Conservation (phyloP, 30 jellyfish, hydroid and myxozoan genomes). For the Hydractinia symbiolongicarpus region DNA sequence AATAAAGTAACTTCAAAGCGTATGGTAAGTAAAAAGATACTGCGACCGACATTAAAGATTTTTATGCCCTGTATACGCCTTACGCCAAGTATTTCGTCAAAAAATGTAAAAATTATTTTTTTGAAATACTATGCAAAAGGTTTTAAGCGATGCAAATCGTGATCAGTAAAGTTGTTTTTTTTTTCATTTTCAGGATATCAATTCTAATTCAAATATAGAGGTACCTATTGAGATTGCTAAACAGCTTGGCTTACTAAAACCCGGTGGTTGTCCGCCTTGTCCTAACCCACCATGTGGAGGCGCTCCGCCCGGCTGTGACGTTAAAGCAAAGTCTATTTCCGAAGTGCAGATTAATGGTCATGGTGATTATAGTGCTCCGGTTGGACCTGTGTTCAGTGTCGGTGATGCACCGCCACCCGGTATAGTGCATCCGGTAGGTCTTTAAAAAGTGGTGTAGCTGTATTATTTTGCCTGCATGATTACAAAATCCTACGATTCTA, state of each 20-base stretch:
- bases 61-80: not conserved
- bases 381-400: slow-evolving; percentile 94
- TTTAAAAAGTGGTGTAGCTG: not conserved
- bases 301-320: slow-evolving; percentile 48
- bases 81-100: no score
- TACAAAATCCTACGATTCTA: no score
- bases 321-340: slow-evolving; percentile 59
- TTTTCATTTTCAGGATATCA: slow-evolving; percentile 58
- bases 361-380: slow-evolving; percentile 87
- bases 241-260: slow-evolving; percentile 79
- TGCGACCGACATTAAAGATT: not conserved
- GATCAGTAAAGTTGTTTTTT: not conserved
- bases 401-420: slow-evolving; percentile 99
- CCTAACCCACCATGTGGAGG: slow-evolving; percentile 40
- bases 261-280: slow-evolving; percentile 51
- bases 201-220: slow-evolving; percentile 93
- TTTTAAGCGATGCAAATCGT: not conserved
- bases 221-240: slow-evolving; percentile 96
- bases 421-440: slow-evolving; percentile 83
- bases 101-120: not conserved
- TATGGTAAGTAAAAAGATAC: slow-evolving; percentile 17
- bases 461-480: not conserved
- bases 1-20: slow-evolving; percentile 16
- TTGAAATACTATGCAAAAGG: not conserved
- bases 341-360: slow-evolving; percentile 81